These are phyloP conservation scores for Platygyra sinensis DNA, from an alignment of 64 coral and sea anemone genomes.

Conservation along the genomic window DNA sequence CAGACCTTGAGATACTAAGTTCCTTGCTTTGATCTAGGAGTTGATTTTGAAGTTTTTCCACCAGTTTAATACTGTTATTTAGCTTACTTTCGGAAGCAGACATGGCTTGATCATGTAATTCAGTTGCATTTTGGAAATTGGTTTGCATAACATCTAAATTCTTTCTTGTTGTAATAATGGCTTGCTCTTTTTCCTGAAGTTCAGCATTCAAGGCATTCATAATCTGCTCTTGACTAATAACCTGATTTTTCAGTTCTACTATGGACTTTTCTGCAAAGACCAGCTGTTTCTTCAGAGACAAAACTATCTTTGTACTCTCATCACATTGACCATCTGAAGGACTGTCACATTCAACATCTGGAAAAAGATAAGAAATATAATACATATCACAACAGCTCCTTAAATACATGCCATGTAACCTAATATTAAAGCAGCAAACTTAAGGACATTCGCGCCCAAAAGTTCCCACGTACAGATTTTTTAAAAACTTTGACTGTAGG, in stretches of 20 bases:
- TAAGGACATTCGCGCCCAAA: too few species aligned
- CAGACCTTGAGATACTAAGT: constrained; percentile 1
- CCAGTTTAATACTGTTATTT: not conserved
- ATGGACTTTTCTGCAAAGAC: constrained; percentile 22
- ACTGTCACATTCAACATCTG: not conserved
- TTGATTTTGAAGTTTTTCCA: constrained; percentile 52
- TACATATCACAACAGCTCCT: not conserved
- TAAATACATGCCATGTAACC: not conserved
- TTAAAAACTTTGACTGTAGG: too few species aligned
- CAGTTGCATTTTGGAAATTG: not conserved
- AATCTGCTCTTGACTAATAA: not conserved
- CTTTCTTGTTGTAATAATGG: not conserved
- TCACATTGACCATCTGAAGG: not conserved
- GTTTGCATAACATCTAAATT: not conserved
- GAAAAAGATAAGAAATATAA: not conserved
- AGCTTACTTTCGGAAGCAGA: constrained; percentile 7
- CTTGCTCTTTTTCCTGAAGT: constrained; percentile 4
- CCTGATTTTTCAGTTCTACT: constrained; percentile 24
- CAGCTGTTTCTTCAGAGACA: constrained; percentile 12
- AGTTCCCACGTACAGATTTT: too few species aligned
- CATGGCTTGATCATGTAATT: not conserved
- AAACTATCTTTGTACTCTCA: not conserved
- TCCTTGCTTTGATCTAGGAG: constrained; percentile 38
- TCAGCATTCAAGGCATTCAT: constrained; percentile 2
- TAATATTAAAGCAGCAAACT: too few species aligned